phyloP scores from a whole-genome alignment of 37 sponge, comb jelly and placozoan genomes.

The Spongilla lacustris region DNA sequence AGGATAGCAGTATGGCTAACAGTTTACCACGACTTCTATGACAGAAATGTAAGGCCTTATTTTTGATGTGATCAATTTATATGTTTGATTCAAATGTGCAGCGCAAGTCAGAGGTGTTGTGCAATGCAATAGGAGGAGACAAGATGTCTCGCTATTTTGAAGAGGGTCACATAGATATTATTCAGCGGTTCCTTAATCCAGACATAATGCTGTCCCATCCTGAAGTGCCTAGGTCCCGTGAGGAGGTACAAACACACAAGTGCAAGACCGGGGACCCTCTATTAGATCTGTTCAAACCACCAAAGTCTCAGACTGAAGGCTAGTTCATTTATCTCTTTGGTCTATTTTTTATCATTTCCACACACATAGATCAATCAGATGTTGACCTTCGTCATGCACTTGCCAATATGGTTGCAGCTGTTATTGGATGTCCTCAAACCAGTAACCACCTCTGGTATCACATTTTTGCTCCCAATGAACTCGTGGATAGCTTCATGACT shows the following conservation, averaged over 20 bases:
- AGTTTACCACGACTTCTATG: slow-evolving; percentile 70
- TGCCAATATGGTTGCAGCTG: slow-evolving; percentile 78
- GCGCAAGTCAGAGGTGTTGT: neutral
- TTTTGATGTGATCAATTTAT: too few relatives aligned
- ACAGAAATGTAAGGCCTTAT: slow-evolving; percentile 23
- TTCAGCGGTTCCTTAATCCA: slow-evolving; percentile 67
- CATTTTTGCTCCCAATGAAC: slow-evolving; percentile 58
- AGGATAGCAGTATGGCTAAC: slow-evolving; percentile 77
- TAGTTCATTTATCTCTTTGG: neutral
- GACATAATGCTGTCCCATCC: slow-evolving; percentile 18
- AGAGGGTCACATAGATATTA: slow-evolving; percentile 39
- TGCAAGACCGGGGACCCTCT: slow-evolving; percentile 53
- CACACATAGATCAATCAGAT: slow-evolving; percentile 74
- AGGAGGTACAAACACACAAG: slow-evolving; percentile 19
- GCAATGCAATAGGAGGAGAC: slow-evolving; percentile 27
- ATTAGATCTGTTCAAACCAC: slow-evolving; percentile 54
- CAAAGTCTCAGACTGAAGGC: slow-evolving; percentile 17
- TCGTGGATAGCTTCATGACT: slow-evolving; percentile 76
- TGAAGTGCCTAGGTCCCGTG: slow-evolving; percentile 48
- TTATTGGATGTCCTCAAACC: slow-evolving; percentile 57
- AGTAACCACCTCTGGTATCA: slow-evolving; percentile 87
- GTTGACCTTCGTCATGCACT: slow-evolving; percentile 72
- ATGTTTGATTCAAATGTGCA: neutral
- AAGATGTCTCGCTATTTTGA: slow-evolving; percentile 28
- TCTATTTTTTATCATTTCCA: neutral